phyloP scores from a whole-genome alignment of 2,888 invertebrate genomes.

The Leucania comma region DNA sequence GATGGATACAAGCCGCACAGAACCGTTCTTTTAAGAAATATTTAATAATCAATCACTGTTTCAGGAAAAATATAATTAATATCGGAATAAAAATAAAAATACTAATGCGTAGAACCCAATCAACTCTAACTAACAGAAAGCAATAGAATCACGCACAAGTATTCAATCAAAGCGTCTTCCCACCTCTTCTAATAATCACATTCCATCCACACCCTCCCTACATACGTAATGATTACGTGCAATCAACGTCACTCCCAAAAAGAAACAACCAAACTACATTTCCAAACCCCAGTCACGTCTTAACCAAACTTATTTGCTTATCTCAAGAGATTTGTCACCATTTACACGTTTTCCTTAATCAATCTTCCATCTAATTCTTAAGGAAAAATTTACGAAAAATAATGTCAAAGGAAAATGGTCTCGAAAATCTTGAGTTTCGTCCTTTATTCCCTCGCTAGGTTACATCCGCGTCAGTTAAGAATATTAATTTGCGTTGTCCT shows the following conservation, averaged over 20 bases:
- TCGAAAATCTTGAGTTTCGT: slow-evolving; percentile 53
- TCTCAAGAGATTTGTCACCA: slow-evolving; percentile 32
- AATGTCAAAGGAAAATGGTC: slow-evolving; percentile 49
- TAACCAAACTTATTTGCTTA: slow-evolving; percentile 18
- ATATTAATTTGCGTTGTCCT: slow-evolving; percentile 50
- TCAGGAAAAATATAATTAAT: too few species aligned
- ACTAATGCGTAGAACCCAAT: background rate
- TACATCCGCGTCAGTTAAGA: slow-evolving; percentile 38
- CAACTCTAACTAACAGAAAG: background rate
- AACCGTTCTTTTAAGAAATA: too few species aligned
- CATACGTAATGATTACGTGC: slow-evolving; percentile 6
- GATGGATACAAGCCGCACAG: too few species aligned
- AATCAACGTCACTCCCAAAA: background rate
- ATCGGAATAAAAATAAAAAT: too few species aligned
- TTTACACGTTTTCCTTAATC: slow-evolving; percentile 50
- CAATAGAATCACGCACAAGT: background rate
- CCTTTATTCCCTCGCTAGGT: slow-evolving; percentile 37
- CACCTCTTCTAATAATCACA: background rate
- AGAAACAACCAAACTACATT: background rate
- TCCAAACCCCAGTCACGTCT: slow-evolving; percentile 23
- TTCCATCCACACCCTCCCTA: background rate
- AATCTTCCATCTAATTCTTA: slow-evolving; percentile 29
- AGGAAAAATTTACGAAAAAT: slow-evolving; percentile 52
- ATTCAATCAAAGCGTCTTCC: background rate
- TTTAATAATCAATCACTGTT: too few species aligned